Evolutionary conservation across 2,888 invertebrate species (phyloP).

Genomic region (Stenotaenia linearis): DNA sequence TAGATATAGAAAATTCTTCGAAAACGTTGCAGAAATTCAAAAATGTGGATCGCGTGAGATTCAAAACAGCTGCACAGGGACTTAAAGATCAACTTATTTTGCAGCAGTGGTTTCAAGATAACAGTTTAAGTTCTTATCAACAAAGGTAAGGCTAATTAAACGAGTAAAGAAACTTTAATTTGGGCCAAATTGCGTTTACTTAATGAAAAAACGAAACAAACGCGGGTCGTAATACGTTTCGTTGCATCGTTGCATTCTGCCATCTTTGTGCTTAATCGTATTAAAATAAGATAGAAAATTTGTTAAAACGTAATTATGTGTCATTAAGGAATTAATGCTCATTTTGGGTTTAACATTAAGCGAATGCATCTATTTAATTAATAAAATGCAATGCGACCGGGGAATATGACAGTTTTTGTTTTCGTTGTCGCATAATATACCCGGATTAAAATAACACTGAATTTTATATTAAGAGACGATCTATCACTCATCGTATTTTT

Average conservation of each 20-base stretch:
- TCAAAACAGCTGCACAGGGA: conserved; percentile 72
- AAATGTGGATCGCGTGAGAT: conserved; percentile 72
- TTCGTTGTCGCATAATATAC: not conserved
- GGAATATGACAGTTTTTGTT: not conserved
- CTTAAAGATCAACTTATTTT: conserved; percentile 77
- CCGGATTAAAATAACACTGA: not conserved
- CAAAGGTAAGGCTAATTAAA: conserved; percentile 48
- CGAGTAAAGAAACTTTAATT: not conserved
- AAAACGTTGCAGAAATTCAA: conserved; percentile 71
- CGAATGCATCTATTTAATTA: conserved; percentile 13
- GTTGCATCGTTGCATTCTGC: too few species aligned
- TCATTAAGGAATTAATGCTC: not conserved
- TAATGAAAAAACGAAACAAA: too few species aligned
- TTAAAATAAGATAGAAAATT: not conserved
- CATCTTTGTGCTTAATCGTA: not conserved
- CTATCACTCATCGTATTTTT: conserved; percentile 36
- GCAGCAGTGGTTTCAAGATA: conserved; percentile 68
- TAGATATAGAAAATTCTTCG: not conserved
- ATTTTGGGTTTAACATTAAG: not conserved
- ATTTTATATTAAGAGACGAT: not conserved
- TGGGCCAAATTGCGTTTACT: not conserved
- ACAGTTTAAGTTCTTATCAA: conserved; percentile 46
- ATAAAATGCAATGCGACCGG: not conserved
- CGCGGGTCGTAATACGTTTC: too few species aligned
- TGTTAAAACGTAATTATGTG: not conserved